phyloP scores from a whole-genome alignment of 2,113 vertebrate genomes.

The Stercorarius parasiticus region DNA sequence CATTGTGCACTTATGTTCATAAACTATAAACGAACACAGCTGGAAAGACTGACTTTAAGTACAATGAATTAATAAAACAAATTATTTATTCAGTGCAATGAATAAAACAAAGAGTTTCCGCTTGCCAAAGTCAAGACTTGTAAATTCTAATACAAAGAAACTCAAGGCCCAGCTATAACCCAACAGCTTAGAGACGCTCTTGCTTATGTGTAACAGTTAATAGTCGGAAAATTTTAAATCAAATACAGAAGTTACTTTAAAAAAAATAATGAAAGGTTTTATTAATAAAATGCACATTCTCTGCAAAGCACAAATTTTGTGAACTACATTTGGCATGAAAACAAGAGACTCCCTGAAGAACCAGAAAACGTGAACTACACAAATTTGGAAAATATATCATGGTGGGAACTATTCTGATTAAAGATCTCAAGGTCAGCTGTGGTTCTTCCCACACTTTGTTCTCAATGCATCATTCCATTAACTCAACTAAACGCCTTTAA shows the following conservation, averaged over 20 bases:
- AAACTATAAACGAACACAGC: background rate
- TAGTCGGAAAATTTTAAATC: background rate
- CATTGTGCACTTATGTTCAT: background rate
- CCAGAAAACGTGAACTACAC: background rate
- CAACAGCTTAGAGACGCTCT: background rate
- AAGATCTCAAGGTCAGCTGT: background rate
- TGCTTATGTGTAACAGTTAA: background rate
- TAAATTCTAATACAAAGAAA: background rate
- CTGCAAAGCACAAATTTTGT: background rate
- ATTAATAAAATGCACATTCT: background rate
- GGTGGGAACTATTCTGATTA: background rate
- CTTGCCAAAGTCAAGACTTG: background rate
- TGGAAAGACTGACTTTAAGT: background rate
- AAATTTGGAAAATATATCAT: background rate
- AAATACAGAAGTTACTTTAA: background rate
- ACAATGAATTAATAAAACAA: background rate
- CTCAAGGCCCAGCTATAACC: background rate
- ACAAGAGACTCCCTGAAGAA: background rate
- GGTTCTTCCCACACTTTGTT: background rate
- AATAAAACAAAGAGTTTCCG: background rate
- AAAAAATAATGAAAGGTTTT: background rate
- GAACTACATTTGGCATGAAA: background rate
- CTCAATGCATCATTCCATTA: background rate
- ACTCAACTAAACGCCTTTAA: background rate
- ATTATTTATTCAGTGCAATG: constrained; percentile 2